A percentile compares a stretch with the other conserved stretches of the same genome.
These are phyloP conservation scores for Holacanthus passer DNA, from an alignment of 2,113 vertebrate species.

Conservation along the genomic window DNA sequence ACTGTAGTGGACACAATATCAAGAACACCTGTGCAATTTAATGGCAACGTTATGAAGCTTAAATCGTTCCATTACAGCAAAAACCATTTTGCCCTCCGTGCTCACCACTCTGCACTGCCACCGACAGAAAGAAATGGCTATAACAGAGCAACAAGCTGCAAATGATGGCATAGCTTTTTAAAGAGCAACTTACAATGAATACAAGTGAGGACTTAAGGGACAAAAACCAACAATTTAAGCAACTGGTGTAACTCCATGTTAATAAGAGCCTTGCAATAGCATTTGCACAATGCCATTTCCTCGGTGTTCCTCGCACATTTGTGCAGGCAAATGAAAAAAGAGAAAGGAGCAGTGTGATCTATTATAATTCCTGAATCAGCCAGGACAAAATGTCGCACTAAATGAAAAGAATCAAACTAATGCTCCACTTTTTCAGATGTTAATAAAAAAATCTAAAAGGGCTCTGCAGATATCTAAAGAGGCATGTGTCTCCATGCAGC, in stretches of 20 bases:
- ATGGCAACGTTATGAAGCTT: constrained; percentile 27
- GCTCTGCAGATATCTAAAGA: constrained; percentile 16
- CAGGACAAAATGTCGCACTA: constrained; percentile 2
- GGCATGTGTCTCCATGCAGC: background rate
- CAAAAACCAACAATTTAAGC: background rate
- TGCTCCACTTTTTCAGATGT: background rate
- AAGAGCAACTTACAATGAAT: constrained; percentile 33
- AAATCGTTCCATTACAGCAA: constrained; percentile 7
- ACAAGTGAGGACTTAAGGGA: background rate
- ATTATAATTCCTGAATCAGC: constrained; percentile 3
- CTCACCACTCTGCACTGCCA: constrained; percentile 20
- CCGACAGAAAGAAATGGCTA: constrained; percentile 23
- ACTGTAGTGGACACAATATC: constrained; percentile 28
- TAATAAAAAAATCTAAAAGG: background rate
- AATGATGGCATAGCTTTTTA: constrained; percentile 35
- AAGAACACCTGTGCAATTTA: constrained; percentile 35
- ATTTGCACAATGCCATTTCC: constrained; percentile 35
- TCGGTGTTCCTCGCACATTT: constrained; percentile 29
- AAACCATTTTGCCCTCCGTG: constrained; percentile 1
- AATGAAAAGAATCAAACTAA: constrained; percentile 5
- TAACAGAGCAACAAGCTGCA: constrained; percentile 43
- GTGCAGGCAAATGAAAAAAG: background rate
- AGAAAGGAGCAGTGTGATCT: constrained; percentile 1
- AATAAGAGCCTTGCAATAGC: constrained; percentile 1
- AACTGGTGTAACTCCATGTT: background rate